These are phyloP conservation scores for Danaus chrysippus DNA, from an alignment of 2,888 invertebrate genomes.

Conservation along the genomic window DNA sequence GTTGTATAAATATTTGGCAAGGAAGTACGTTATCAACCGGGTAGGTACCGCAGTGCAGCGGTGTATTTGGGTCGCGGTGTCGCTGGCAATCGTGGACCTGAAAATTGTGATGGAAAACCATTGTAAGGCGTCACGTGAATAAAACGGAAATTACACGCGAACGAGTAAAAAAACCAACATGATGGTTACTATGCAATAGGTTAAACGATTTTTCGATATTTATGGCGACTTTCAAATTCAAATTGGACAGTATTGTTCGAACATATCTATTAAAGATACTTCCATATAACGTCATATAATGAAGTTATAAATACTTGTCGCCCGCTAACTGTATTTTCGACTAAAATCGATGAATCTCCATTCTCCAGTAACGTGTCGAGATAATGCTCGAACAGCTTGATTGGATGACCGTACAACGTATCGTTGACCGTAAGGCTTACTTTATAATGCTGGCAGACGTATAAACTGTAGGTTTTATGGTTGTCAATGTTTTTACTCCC, in stretches of 20 bases:
- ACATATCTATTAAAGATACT: too few species aligned
- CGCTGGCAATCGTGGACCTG: slow-evolving; percentile 1
- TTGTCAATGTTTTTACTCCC: too few species aligned
- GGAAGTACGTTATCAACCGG: not conserved
- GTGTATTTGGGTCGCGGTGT: slow-evolving; percentile 1
- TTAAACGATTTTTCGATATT: too few species aligned
- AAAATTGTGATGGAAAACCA: not conserved
- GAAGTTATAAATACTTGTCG: too few species aligned
- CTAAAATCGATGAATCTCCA: slow-evolving; percentile 13
- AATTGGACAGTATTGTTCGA: too few species aligned
- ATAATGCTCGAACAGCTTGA: slow-evolving; percentile 7
- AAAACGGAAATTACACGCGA: too few species aligned
- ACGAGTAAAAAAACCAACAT: too few species aligned
- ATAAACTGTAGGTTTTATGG: too few species aligned
- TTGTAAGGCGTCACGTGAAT: not conserved
- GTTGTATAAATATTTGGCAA: not conserved
- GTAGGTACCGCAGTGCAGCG: slow-evolving; percentile 1
- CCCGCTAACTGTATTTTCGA: not conserved
- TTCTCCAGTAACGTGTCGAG: slow-evolving; percentile 12
- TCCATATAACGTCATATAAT: too few species aligned
- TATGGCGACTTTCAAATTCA: too few species aligned
- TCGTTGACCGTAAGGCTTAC: slow-evolving; percentile 16
- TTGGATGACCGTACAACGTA: slow-evolving; percentile 20
- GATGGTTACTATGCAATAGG: too few species aligned
- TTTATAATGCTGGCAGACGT: not conserved